phyloP scores from a whole-genome alignment of 2,113 vertebrate genomes.

The Pimephales promelas region DNA sequence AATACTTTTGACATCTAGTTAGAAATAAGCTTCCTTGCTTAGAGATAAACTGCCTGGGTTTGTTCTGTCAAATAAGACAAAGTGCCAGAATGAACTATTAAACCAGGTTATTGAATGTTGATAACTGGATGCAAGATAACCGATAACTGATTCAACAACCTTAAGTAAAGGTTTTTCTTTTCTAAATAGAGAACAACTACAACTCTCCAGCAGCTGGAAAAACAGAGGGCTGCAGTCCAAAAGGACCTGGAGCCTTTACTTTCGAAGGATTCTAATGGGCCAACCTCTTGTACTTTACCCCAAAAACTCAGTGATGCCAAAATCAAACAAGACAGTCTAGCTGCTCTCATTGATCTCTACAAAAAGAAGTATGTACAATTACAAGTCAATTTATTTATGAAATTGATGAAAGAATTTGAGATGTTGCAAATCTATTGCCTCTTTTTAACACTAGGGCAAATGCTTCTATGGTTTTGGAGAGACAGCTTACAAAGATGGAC shows the following conservation, averaged over 20 bases:
- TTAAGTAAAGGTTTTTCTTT: neutral
- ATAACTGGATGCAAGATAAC: neutral
- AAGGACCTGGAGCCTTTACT: constrained; percentile 81
- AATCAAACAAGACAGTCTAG: constrained; percentile 82
- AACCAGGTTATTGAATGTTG: neutral
- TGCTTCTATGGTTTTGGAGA: constrained; percentile 86
- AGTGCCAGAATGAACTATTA: neutral
- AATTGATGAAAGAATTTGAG: neutral
- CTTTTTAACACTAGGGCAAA: constrained; percentile 76
- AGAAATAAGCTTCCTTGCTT: neutral
- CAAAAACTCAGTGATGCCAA: constrained; percentile 78
- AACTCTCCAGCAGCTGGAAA: constrained; percentile 78
- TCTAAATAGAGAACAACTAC: constrained; percentile 74
- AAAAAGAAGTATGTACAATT: constrained; percentile 81
- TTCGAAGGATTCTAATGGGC: constrained; percentile 68
- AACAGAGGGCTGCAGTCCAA: constrained; percentile 80
- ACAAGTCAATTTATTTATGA: constrained; percentile 56
- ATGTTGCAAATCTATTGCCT: neutral
- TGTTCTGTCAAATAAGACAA: neutral
- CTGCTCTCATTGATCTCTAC: constrained; percentile 81
- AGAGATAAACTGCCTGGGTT: neutral
- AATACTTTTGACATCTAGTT: too few relatives aligned
- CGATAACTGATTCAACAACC: neutral
- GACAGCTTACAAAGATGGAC: constrained; percentile 84
- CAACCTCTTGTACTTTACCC: constrained; percentile 78